Evolutionary conservation across 2,888 invertebrate species (phyloP).

Genomic region (Nomada hirtipes): DNA sequence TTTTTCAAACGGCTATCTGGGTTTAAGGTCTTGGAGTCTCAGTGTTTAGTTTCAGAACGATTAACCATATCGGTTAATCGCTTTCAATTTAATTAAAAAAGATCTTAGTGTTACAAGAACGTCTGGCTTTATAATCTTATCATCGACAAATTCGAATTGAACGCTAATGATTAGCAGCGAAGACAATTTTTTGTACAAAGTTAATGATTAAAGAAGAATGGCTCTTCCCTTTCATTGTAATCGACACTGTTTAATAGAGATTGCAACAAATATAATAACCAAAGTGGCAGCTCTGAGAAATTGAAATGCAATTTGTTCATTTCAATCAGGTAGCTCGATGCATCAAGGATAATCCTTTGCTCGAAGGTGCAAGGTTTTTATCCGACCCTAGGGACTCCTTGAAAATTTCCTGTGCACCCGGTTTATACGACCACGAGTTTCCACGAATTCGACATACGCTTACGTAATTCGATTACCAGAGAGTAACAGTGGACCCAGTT

Average conservation of each 20-base stretch:
- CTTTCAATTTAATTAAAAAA: background rate
- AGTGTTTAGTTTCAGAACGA: too few relatives aligned
- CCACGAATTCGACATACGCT: slow-evolving; percentile 61
- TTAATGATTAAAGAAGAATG: too few relatives aligned
- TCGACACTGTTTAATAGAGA: too few relatives aligned
- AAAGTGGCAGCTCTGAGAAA: too few relatives aligned
- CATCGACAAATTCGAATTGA: too few relatives aligned
- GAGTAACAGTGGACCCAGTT: slow-evolving; percentile 59
- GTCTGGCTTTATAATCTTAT: too few relatives aligned
- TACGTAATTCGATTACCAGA: slow-evolving; percentile 66
- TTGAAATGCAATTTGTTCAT: background rate
- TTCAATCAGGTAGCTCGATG: background rate
- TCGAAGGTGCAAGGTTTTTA: slow-evolving; percentile 19
- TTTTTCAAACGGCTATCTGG: slow-evolving; percentile 40
- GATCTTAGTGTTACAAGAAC: slow-evolving; percentile 9
- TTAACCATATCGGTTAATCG: too few relatives aligned
- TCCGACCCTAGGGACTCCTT: slow-evolving; percentile 11
- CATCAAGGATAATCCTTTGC: background rate
- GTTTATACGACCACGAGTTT: slow-evolving; percentile 48
- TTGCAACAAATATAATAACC: too few relatives aligned
- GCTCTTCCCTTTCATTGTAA: too few relatives aligned
- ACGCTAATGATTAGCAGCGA: too few relatives aligned
- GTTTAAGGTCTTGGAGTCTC: background rate
- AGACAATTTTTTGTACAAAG: too few relatives aligned
- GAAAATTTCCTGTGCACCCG: slow-evolving; percentile 30